Conservation (phyloP, 2,113 vertebrate species). For the Egretta garzetta region DNA sequence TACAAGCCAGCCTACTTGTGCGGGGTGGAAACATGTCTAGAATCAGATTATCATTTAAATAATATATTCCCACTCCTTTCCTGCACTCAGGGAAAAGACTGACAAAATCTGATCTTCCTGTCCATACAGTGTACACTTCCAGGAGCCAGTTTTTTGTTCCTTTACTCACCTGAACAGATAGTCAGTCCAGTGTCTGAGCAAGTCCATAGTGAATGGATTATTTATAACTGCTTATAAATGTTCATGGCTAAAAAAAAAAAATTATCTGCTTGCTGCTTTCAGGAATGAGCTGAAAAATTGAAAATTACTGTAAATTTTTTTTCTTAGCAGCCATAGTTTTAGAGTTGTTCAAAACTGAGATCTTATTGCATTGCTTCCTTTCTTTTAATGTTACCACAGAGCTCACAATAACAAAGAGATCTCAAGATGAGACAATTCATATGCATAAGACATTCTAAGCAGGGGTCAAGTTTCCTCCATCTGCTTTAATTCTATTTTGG, state of each 20-base stretch:
- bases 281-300: not conserved
- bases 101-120: not conserved
- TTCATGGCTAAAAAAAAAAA: not conserved
- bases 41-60: not conserved
- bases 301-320: not conserved
- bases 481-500: slow-evolving; percentile 3
- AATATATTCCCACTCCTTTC: not conserved
- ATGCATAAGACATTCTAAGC: not conserved
- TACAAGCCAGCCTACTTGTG: not conserved
- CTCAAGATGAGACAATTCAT: not conserved
- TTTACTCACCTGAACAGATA: not conserved
- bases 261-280: not conserved
- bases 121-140: not conserved
- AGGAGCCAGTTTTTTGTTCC: not conserved
- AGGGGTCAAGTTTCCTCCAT: not conserved
- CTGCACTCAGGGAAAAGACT: not conserved
- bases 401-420: not conserved
- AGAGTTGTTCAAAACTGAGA: not conserved
- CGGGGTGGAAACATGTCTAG: not conserved
- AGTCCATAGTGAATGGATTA: not conserved
- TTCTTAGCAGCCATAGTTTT: not conserved
- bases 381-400: not conserved
- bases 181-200: not conserved
- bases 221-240: not conserved
- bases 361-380: not conserved